phyloP scores from a whole-genome alignment of 2,113 vertebrate species.

The Atrichornis clamosus region DNA sequence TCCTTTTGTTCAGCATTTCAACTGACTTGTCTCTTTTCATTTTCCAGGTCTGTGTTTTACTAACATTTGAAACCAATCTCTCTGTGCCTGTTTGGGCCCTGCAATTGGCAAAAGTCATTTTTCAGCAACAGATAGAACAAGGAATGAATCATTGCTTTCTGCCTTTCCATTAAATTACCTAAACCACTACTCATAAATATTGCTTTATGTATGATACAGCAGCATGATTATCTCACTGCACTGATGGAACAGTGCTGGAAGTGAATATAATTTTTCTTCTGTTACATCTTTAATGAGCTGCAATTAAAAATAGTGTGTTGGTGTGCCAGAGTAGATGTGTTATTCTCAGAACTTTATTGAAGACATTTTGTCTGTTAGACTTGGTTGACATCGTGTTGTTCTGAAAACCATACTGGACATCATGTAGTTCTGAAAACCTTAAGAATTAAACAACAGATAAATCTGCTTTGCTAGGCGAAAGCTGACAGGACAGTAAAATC shows the following conservation, averaged over 20 bases:
- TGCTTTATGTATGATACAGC: conserved; percentile 23
- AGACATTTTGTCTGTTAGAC: background rate
- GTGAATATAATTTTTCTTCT: conserved; percentile 62
- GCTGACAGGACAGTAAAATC: background rate
- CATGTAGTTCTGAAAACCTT: background rate
- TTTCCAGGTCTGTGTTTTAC: conserved; percentile 13
- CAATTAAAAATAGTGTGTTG: conserved; percentile 69
- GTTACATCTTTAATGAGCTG: conserved; percentile 66
- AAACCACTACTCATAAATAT: conserved; percentile 15
- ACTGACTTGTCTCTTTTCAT: background rate
- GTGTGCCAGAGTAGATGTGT: conserved; percentile 23
- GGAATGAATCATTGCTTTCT: conserved; percentile 50
- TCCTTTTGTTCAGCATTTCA: background rate
- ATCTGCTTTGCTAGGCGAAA: background rate
- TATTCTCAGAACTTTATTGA: conserved; percentile 59
- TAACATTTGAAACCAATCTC: conserved; percentile 4
- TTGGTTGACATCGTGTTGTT: background rate
- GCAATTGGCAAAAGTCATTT: background rate
- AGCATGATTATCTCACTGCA: conserved; percentile 40
- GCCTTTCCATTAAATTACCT: conserved; percentile 32
- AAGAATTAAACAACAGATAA: background rate
- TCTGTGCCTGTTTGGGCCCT: background rate
- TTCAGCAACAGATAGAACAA: conserved; percentile 3
- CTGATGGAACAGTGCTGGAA: conserved; percentile 45
- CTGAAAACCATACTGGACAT: background rate